Conservation (phyloP, 1,140 invertebrate genomes). For the Adoxophyes honmai region DNA sequence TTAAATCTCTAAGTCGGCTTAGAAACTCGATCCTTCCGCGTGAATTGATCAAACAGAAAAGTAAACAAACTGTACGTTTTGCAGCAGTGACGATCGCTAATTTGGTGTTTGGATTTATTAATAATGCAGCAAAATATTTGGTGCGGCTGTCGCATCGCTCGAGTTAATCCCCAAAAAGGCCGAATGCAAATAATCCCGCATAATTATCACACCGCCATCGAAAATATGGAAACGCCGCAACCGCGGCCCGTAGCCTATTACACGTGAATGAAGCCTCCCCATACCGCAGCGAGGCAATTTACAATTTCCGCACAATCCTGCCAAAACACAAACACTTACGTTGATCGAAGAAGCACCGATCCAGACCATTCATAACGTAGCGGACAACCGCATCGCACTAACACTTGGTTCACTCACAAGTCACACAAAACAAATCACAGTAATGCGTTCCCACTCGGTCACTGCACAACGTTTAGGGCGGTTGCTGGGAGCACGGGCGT, state of each 20-base stretch:
- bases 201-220: constrained; percentile 20
- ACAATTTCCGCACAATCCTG: constrained; percentile 36
- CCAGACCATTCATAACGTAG: constrained; percentile 74
- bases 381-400: constrained; percentile 68
- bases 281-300: constrained; percentile 31
- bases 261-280: constrained; percentile 30
- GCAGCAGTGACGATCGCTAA: too few relatives aligned
- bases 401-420: constrained; percentile 56
- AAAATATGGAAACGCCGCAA: constrained; percentile 37
- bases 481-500: constrained; percentile 33
- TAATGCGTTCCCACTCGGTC: constrained; percentile 49
- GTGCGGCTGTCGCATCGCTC: too few relatives aligned
- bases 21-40: too few relatives aligned
- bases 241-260: constrained; percentile 26
- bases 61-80: too few relatives aligned
- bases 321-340: constrained; percentile 61
- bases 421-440: constrained; percentile 67
- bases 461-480: constrained; percentile 66
- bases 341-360: constrained; percentile 75
- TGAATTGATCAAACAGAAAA: too few relatives aligned
- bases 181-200: constrained; percentile 20
- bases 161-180: constrained; percentile 21
- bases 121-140: too few relatives aligned
- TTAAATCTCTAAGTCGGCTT: too few relatives aligned
- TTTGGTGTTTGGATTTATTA: too few relatives aligned